phyloP scores from a whole-genome alignment of 2,888 invertebrate genomes.

The Dasypogon diadema region DNA sequence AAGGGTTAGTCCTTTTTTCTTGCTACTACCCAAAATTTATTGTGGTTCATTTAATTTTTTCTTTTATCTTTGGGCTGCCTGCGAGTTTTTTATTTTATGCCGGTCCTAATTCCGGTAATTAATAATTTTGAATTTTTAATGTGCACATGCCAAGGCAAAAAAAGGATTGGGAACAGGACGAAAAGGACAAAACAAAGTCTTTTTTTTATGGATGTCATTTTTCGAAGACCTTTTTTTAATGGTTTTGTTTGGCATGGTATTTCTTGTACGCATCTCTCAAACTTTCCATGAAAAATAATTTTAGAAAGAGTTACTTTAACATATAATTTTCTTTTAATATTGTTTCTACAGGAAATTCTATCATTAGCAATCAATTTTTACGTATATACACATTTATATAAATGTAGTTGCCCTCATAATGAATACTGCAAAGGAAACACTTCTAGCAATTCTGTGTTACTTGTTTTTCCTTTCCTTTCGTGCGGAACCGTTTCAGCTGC shows the following conservation, averaged over 20 bases:
- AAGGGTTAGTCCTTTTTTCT: constrained; percentile 45
- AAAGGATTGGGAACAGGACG: constrained; percentile 11
- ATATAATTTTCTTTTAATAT: too few relatives aligned
- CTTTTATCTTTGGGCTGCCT: constrained; percentile 53
- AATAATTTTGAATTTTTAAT: constrained; percentile 57
- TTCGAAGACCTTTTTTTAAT: constrained; percentile 47
- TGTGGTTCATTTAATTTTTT: constrained; percentile 56
- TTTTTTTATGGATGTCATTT: constrained; percentile 49
- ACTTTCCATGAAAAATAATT: too few relatives aligned
- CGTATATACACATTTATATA: too few relatives aligned
- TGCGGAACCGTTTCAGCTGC: too few relatives aligned
- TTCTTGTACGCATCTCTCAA: too few relatives aligned
- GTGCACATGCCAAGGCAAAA: constrained; percentile 51
- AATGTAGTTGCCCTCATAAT: too few relatives aligned
- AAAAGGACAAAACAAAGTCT: constrained; percentile 47
- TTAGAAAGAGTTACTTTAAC: too few relatives aligned
- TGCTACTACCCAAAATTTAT: constrained; percentile 53
- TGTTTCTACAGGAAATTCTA: too few relatives aligned
- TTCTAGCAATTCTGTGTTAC: too few relatives aligned
- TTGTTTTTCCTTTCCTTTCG: too few relatives aligned
- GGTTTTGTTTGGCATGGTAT: neutral
- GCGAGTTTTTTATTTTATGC: constrained; percentile 53
- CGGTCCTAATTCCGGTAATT: constrained; percentile 56
- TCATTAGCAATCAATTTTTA: too few relatives aligned
- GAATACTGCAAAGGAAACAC: too few relatives aligned